Evolutionary conservation across 2,797 vertebrate genomes (phyloP).

Genomic region (Sphaeramia orbicularis): DNA sequence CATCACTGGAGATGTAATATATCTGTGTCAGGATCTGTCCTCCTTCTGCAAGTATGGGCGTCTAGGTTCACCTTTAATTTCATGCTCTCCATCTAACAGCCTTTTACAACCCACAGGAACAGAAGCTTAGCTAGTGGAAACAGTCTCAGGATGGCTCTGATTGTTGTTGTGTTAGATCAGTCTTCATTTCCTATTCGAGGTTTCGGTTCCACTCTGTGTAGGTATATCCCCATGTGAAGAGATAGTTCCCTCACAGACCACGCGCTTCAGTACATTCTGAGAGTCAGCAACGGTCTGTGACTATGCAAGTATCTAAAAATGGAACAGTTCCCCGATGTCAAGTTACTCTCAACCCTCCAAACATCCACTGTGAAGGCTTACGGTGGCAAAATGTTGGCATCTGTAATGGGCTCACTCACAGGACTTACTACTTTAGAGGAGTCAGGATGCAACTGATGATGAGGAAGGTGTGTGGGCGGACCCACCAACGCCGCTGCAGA

Average conservation of each 20-base stretch:
- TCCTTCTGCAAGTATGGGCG: constrained; percentile 39
- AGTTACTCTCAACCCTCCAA: constrained; percentile 68
- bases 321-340: constrained; percentile 66
- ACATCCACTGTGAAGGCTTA: constrained; percentile 56
- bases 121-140: constrained; percentile 9
- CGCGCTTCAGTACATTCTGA: constrained; percentile 9
- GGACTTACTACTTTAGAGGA: constrained; percentile 72
- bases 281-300: constrained; percentile 49
- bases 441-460: constrained; percentile 79
- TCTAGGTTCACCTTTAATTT: constrained; percentile 31
- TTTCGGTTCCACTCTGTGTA: constrained; percentile 38
- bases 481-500: constrained; percentile 72
- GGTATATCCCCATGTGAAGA: constrained; percentile 57
- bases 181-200: constrained; percentile 47
- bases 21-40: constrained; percentile 62
- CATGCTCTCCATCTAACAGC: constrained; percentile 31
- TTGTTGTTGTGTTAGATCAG: constrained; percentile 45
- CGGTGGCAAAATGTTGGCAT: constrained; percentile 71
- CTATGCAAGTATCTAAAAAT: constrained; percentile 71
- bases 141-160: constrained; percentile 51
- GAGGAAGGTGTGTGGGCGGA: constrained; percentile 73
- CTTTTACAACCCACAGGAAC: constrained; percentile 37
- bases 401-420: constrained; percentile 74
- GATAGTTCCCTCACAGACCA: constrained; percentile 20
- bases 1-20: constrained; percentile 56